Base-by-base conservation (phyloP, 2,888 invertebrate species). In the Sthenelais limicola region DNA sequence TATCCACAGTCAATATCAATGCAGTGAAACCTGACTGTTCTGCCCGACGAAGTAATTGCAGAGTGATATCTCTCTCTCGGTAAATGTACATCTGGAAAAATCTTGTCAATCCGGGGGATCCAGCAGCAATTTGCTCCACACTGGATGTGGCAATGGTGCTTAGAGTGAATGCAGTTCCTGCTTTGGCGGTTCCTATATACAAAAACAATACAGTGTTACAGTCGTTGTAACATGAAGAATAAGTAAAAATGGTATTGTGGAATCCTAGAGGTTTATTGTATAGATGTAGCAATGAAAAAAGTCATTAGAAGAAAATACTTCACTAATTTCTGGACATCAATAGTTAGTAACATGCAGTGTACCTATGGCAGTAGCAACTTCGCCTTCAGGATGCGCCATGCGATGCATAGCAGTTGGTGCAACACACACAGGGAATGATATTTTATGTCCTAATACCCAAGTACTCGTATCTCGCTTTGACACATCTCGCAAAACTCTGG, bases 11-110 rank as follows among this genome's bases (percentile, higher is more conserved):
- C 2, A 97, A 87, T 0, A 94, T 95, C 0, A 97, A 88, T 0
- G 95, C 96, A 88, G 93, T 93, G 84, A 92, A 97, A n/a, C 94
- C 95, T 12, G 93, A 92, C 52, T 89, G 90, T 87, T 96, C 96
- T 0, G 94, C 97, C 5, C 85, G 77, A 80, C 94, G 90, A 0
- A 98, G 91, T 76, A 97, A 89, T 18, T 79, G 74, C 56, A 79
- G 76, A 2, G 87, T 85, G 26, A 85, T 73, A 47, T 68, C 48
- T 21, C 76, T 33, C 32, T 68, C 68, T 21, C 26, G 3, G 94
- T 94, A 0, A 78, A 97, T 93, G 85, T 97, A 97, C 0, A 97
- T 90, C 88, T 98, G 96, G 86, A 96, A 95, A 95, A 96, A 97
- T 85, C 94, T 94, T 24, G 91, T 89, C 0, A 92, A 92, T 1